phyloP scores from a whole-genome alignment of 1,140 invertebrate species.

The Metopolophium dirhodum region DNA sequence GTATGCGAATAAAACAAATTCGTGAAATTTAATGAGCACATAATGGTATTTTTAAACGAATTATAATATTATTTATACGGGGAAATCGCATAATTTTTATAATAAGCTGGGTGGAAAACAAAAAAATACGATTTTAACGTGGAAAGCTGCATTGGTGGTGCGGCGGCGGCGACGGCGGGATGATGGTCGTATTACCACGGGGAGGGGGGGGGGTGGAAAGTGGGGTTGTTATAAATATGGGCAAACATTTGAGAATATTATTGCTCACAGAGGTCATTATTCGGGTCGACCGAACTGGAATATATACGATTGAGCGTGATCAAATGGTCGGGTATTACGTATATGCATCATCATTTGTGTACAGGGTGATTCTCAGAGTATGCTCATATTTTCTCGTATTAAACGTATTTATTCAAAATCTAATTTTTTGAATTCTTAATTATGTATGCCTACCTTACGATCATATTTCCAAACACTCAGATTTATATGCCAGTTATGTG shows the following conservation, averaged over 20 bases:
- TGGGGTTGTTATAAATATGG: not conserved
- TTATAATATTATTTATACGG: not conserved
- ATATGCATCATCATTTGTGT: not conserved
- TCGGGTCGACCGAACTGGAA: not conserved
- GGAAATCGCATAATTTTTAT: not conserved
- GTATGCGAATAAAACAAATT: not conserved
- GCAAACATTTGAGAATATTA: slow-evolving; percentile 12
- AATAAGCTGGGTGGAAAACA: not conserved
- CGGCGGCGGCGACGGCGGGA: no score
- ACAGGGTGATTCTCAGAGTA: not conserved
- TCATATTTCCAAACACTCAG: no score
- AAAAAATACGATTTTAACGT: not conserved
- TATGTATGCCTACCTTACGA: no score
- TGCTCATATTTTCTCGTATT: no score
- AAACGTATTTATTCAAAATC: no score
- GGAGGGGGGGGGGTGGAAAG: no score
- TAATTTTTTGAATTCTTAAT: no score
- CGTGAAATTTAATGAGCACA: not conserved
- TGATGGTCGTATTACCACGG: not conserved
- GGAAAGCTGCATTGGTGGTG: not conserved
- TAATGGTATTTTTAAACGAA: not conserved
- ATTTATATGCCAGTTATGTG: no score
- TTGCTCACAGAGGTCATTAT: not conserved
- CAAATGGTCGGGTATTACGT: not conserved
- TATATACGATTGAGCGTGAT: not conserved